These are phyloP conservation scores for Notolepis coatsorum DNA, from an alignment of 2,797 vertebrate species.

Conservation along the genomic window DNA sequence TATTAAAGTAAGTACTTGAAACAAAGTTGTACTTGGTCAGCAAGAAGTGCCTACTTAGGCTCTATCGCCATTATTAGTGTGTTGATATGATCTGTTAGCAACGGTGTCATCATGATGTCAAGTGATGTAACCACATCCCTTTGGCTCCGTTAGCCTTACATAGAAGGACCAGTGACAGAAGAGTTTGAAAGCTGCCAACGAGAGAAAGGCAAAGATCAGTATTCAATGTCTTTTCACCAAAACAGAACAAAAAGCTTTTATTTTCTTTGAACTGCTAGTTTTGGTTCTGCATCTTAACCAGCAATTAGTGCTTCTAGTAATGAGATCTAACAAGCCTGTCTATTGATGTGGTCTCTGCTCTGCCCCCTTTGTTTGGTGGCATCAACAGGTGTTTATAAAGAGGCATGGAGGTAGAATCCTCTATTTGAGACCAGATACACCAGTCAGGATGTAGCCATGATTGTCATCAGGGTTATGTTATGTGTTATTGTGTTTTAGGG, in stretches of 20 bases:
- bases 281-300: constrained; percentile 36
- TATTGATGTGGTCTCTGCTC: constrained; percentile 37
- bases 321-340: constrained; percentile 29
- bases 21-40: no score
- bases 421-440: constrained; percentile 7
- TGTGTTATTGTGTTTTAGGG: background rate
- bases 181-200: background rate
- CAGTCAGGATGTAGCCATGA: background rate
- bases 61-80: no score
- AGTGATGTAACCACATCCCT: background rate
- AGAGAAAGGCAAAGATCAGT: background rate
- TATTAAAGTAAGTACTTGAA: no score
- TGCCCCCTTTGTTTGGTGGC: constrained; percentile 14
- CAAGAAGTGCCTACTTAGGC: no score
- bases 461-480: constrained; percentile 1
- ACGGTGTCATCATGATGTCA: background rate
- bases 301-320: constrained; percentile 60
- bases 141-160: no score
- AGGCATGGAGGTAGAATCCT: background rate
- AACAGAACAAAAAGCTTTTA: constrained; percentile 30
- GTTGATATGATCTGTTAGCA: background rate
- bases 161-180: background rate
- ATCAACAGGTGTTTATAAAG: constrained; percentile 49
- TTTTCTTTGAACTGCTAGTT: constrained; percentile 26
- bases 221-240: constrained; percentile 5